Evolutionary conservation across 64 coral and sea anemone genomes (phyloP), one percentile per base, ranked within the genome.

Genomic region (Hydrozoanthus tunicans): DNA sequence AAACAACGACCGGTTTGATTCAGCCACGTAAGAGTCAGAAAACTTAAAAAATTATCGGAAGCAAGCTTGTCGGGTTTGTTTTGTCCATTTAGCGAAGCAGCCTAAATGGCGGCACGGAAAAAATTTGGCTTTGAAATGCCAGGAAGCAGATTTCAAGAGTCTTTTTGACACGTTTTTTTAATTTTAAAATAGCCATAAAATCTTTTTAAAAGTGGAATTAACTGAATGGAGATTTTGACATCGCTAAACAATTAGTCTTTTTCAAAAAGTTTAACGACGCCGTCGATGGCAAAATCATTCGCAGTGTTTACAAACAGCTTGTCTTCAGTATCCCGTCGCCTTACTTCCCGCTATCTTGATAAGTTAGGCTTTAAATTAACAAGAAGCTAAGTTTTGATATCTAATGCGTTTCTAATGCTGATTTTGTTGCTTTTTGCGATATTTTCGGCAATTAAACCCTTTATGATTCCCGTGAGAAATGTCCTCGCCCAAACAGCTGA

Each of bases 401-500:
- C 13, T 88, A 74, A 88, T 88, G 54, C 26, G 84, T 88, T 88
- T 88, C 56, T 88, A 88, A 88, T 88, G 84, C 70, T 73, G 68
- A 88, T 88, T 88, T 88, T 74, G 84, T 74, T 88, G 84, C 84
- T 88, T 88, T 86, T 88, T 88, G 54, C 68, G 53, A 88, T 54
- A 74, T 88, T 88, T 86, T 88, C 66, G 11, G 84, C 68, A 73
- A 88, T 88, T 73, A 74, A 88, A 88, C 74, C 84, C 84, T 74
- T 88, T 73, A 61, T 88, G 54, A 88, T 94, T 94, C 93, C 93
- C 88, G 93, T 94, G 93, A 61, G 93, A 94, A 94, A 78, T 77
- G 90, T 84, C 9, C 68, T 70, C 56, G 73, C 64, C 23, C 53
- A 90, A 94, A 94, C 93, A 94, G 93, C 88, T 94, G 93, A 94